Evolutionary conservation across 2,888 invertebrate species (phyloP).

Genomic region (Fragum sueziense): DNA sequence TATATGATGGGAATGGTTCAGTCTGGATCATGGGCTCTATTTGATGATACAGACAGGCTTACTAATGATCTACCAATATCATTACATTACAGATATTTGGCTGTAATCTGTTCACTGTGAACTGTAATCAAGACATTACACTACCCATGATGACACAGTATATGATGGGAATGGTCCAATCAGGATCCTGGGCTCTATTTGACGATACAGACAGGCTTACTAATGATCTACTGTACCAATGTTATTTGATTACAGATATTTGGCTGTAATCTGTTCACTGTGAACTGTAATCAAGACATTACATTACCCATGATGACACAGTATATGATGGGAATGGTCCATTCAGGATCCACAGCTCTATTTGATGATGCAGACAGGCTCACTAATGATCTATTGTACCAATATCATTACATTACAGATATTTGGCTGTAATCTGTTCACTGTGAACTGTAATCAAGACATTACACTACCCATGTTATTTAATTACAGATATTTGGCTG

Average conservation of each 20-base stretch:
- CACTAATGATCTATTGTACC: constrained; percentile 78
- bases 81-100: constrained; percentile 74
- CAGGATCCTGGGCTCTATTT: constrained; percentile 80
- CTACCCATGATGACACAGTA: constrained; percentile 77
- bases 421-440: constrained; percentile 77
- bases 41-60: constrained; percentile 79
- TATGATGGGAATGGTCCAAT: constrained; percentile 78
- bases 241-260: constrained; percentile 73
- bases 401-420: constrained; percentile 69
- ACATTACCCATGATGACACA: constrained; percentile 76
- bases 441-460: constrained; percentile 75
- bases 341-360: constrained; percentile 79
- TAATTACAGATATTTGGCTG: constrained; percentile 76
- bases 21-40: constrained; percentile 80
- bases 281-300: constrained; percentile 76
- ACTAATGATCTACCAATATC: constrained; percentile 78
- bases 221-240: too few relatives aligned
- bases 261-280: constrained; percentile 75
- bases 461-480: constrained; percentile 68
- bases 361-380: constrained; percentile 80
- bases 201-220: constrained; percentile 79
- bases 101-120: constrained; percentile 74
- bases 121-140: constrained; percentile 74
- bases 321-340: constrained; percentile 78
- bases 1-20: constrained; percentile 79